Evolutionary conservation across 2,113 vertebrate genomes (phyloP).

Genomic region (Alethe castanea): DNA sequence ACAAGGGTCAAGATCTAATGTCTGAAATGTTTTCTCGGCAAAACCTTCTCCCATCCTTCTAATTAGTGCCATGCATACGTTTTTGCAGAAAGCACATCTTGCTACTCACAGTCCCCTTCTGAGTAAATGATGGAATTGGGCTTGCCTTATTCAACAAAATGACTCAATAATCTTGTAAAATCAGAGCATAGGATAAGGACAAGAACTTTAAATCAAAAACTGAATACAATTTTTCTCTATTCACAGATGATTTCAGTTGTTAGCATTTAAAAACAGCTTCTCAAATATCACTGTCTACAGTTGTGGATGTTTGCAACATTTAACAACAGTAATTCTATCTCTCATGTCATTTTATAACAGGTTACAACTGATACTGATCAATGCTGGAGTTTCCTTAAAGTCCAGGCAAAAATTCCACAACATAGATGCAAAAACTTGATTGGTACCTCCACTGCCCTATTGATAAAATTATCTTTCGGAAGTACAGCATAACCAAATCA

Average conservation of each 20-base stretch:
- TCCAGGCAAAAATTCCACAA: neutral
- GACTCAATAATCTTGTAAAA: neutral
- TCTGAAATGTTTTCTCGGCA: neutral
- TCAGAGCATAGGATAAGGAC: neutral
- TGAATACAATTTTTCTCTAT: neutral
- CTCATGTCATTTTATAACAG: neutral
- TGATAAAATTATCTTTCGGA: neutral
- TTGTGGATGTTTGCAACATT: accelerated
- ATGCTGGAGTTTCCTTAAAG: neutral
- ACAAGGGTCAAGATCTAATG: neutral
- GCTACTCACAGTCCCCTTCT: neutral
- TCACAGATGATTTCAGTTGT: neutral
- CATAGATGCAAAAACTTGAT: neutral
- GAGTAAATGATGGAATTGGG: neutral
- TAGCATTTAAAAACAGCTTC: neutral
- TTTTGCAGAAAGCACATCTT: neutral
- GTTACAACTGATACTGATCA: neutral
- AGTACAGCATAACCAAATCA: neutral
- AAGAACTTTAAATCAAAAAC: neutral
- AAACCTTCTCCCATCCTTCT: neutral
- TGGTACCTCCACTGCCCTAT: neutral
- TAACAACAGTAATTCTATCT: neutral
- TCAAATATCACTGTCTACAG: neutral
- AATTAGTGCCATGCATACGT: neutral
- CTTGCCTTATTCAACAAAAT: neutral